Percentiles rank a stretch among this genome's conserved stretches.
These are phyloP conservation scores for Lagopus leucura DNA, from an alignment of 2,113 vertebrate genomes.

Conservation along the genomic window DNA sequence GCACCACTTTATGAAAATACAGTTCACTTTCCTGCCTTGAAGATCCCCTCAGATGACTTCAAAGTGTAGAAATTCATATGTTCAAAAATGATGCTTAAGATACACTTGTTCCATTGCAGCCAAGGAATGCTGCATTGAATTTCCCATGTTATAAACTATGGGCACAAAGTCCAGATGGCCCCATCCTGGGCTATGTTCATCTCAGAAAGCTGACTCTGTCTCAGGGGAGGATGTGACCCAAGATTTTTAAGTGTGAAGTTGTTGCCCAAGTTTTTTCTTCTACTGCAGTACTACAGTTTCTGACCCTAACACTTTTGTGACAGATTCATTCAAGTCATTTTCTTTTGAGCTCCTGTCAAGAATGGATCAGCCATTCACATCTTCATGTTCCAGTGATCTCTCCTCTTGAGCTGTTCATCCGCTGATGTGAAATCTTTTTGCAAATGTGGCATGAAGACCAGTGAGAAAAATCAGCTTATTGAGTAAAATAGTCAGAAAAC, in stretches of 20 bases:
- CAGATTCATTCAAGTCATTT: neutral
- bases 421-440: neutral
- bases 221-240: neutral
- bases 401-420: neutral
- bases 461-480: neutral
- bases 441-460: neutral
- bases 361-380: neutral
- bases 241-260: neutral
- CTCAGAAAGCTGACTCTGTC: neutral
- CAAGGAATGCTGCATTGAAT: neutral
- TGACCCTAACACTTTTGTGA: neutral
- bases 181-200: rapidly evolving
- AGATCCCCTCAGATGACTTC: neutral
- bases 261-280: neutral
- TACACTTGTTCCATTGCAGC: neutral
- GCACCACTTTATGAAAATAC: neutral
- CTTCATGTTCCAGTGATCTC: neutral
- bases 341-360: neutral
- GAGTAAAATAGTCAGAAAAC: neutral
- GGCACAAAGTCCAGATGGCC: neutral
- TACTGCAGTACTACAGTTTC: neutral
- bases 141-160: neutral
- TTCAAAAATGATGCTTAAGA: neutral
- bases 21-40: neutral
- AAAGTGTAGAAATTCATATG: neutral